Conservation (phyloP, 2,888 invertebrate genomes). For the Heliconius ismenius region DNA sequence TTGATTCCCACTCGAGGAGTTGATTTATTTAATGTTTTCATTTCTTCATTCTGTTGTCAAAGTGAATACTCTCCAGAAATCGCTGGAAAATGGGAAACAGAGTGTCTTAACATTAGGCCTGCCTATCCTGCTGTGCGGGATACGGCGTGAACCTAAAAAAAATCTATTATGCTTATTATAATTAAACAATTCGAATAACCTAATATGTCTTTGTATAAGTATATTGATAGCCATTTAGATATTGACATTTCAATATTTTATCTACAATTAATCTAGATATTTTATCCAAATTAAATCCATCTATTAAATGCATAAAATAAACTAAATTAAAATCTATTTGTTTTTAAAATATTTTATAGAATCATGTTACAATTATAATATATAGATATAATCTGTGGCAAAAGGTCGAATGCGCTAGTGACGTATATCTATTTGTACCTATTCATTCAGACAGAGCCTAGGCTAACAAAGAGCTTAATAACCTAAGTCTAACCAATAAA, state of each 20-base stretch:
- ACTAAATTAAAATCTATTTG: conserved; percentile 7
- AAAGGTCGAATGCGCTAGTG: conserved; percentile 24
- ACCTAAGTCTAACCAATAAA: conserved; percentile 32
- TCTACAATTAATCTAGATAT: conserved; percentile 33
- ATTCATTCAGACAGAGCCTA: conserved; percentile 31
- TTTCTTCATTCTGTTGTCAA: neutral
- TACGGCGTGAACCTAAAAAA: neutral
- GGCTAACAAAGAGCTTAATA: conserved; percentile 36
- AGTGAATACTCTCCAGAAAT: no score
- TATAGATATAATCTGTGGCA: conserved; percentile 9
- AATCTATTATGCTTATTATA: conserved; percentile 31
- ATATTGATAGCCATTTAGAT: conserved; percentile 36
- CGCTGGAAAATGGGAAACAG: no score
- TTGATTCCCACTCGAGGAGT: no score
- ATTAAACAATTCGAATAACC: conserved; percentile 38
- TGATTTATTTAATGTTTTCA: no score
- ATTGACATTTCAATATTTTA: conserved; percentile 43
- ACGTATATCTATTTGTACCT: conserved; percentile 17
- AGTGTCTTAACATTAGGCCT: no score
- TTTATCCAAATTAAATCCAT: conserved; percentile 17
- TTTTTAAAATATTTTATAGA: neutral
- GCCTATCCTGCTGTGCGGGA: no score
- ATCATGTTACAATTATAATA: neutral
- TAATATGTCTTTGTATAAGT: conserved; percentile 36
- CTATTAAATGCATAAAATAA: neutral